Conservation (phyloP, 92 coral and sea anemone species). For the Metridium senile region DNA sequence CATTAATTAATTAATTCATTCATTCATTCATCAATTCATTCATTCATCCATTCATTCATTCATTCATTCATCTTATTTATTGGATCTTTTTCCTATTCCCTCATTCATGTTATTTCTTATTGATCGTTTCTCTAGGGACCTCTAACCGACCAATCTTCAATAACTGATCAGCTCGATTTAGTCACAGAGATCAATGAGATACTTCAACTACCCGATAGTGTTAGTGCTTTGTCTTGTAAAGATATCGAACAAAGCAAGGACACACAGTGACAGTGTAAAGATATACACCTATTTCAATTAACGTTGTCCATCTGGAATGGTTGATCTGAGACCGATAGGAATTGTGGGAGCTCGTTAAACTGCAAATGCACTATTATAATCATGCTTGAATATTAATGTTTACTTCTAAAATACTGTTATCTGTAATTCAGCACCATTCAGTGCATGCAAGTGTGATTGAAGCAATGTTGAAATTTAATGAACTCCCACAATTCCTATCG, state of each 20-base stretch:
- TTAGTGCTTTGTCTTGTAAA: conserved; percentile 39
- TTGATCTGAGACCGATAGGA: too few relatives aligned
- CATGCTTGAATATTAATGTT: too few relatives aligned
- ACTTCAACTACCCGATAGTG: conserved; percentile 75
- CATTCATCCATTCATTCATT: neutral
- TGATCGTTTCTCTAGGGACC: conserved; percentile 54
- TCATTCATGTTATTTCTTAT: neutral
- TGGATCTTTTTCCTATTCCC: too few relatives aligned
- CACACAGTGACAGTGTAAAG: neutral
- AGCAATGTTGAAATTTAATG: too few relatives aligned
- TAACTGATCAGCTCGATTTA: conserved; percentile 67
- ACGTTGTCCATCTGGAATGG: too few relatives aligned
- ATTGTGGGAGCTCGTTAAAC: too few relatives aligned
- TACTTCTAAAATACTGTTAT: too few relatives aligned
- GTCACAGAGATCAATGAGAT: conserved; percentile 66
- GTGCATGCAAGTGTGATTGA: too few relatives aligned
- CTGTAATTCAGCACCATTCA: too few relatives aligned
- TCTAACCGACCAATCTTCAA: conserved; percentile 72
- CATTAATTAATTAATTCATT: neutral
- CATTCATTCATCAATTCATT: neutral
- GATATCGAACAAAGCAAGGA: conserved; percentile 1
- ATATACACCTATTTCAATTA: too few relatives aligned
- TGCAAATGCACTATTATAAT: too few relatives aligned
- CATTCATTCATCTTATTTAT: neutral
- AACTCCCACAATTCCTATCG: too few relatives aligned